Percentiles rank a stretch among this genome's conserved stretches.
Evolutionary conservation across 1,140 invertebrate species (phyloP).

Genomic region (Drosophila mayri): DNA sequence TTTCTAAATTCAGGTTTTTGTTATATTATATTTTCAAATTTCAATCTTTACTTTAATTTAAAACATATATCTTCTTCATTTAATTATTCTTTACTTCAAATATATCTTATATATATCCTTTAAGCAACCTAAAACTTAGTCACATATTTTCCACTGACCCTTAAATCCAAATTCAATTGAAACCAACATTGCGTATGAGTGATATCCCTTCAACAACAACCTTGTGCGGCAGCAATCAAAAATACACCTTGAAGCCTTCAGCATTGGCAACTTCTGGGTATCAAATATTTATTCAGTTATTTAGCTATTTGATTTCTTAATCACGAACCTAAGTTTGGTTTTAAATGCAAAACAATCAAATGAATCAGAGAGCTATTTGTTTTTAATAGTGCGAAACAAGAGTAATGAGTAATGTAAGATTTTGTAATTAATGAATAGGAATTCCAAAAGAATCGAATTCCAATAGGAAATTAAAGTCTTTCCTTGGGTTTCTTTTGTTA

Average conservation of each 20-base stretch:
- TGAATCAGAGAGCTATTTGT: conserved; percentile 4
- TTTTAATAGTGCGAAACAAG: background rate
- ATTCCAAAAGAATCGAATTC: background rate
- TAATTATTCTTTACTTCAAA: background rate
- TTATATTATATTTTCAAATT: background rate
- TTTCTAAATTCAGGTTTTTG: too few species aligned
- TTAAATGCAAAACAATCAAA: background rate
- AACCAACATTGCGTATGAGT: conserved; percentile 47
- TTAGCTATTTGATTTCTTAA: background rate
- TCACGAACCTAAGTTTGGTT: background rate
- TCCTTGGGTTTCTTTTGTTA: background rate
- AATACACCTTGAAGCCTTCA: too few species aligned
- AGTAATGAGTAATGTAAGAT: background rate
- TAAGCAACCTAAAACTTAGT: background rate
- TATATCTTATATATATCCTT: conserved; percentile 6
- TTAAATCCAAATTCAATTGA: conserved; percentile 35
- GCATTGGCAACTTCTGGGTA: conserved; percentile 21
- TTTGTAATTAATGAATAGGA: background rate
- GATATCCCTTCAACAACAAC: conserved; percentile 17
- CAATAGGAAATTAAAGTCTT: background rate
- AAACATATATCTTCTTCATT: background rate
- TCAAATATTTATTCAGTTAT: background rate
- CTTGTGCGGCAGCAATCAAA: too few species aligned
- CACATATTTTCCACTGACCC: conserved; percentile 49
- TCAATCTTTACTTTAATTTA: background rate